Percentiles rank a stretch among this genome's conserved stretches.
These are phyloP conservation scores for Sporophila hypoxantha DNA, from an alignment of 2,113 vertebrate species.

Conservation along the genomic window DNA sequence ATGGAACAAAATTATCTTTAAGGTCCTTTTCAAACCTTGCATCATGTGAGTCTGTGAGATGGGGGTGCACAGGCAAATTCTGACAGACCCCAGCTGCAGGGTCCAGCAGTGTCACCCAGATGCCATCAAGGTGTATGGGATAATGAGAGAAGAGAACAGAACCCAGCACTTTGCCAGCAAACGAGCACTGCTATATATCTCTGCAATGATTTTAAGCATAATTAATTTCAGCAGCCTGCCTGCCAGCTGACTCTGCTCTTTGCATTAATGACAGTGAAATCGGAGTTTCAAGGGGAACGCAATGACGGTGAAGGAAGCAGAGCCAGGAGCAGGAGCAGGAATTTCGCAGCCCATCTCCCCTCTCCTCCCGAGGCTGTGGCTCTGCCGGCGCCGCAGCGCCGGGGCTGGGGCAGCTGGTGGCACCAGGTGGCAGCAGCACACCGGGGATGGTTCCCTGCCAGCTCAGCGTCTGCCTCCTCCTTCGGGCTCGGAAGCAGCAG, in stretches of 20 bases:
- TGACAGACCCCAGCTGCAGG: background rate
- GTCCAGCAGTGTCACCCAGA: background rate
- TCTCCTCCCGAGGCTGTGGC: background rate
- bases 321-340: rapidly evolving
- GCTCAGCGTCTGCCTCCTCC: background rate
- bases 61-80: background rate
- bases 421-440: slow-evolving; percentile 53
- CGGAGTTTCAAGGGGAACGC: background rate
- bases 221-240: background rate
- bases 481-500: background rate
- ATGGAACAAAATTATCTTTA: background rate
- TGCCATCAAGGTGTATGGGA: background rate
- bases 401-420: background rate
- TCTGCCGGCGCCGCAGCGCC: background rate
- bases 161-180: background rate
- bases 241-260: background rate
- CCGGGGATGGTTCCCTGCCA: background rate
- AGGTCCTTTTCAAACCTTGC: background rate
- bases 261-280: background rate
- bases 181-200: background rate
- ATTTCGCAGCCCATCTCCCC: background rate
- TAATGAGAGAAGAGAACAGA: background rate
- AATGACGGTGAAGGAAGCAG: background rate
- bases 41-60: background rate
- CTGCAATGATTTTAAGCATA: background rate